Evolutionary conservation across 1,140 invertebrate species (phyloP).

Genomic region (Pseudomyrmex cubaensis): DNA sequence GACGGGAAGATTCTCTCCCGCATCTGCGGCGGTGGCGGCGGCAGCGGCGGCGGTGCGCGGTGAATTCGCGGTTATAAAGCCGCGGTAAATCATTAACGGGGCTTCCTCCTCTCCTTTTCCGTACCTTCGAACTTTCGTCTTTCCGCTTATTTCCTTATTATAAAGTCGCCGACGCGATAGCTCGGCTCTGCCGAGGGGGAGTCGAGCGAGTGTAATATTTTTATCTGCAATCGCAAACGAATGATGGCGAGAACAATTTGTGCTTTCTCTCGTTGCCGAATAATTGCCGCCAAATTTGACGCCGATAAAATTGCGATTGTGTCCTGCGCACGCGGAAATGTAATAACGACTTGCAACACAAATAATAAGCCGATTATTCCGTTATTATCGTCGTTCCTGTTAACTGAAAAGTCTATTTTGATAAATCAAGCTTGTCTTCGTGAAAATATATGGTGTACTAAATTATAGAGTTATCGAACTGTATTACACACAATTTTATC

Average conservation of each 20-base stretch:
- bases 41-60: constrained; percentile 60
- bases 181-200: constrained; percentile 28
- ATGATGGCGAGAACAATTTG: constrained; percentile 50
- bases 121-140: constrained; percentile 36
- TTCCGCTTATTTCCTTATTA: constrained; percentile 69
- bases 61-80: constrained; percentile 73
- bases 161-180: constrained; percentile 54
- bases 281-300: constrained; percentile 53
- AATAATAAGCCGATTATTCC: background rate
- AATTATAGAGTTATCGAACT: background rate
- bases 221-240: constrained; percentile 57
- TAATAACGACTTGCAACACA: background rate
- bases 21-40: constrained; percentile 58
- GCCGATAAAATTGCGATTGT: constrained; percentile 45
- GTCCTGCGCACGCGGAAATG: background rate
- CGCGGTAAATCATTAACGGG: constrained; percentile 79
- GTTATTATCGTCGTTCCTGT: background rate
- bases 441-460: background rate
- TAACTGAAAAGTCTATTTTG: background rate
- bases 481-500: too few relatives aligned
- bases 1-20: constrained; percentile 51
- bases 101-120: constrained; percentile 35
- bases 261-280: constrained; percentile 29
- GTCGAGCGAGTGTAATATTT: constrained; percentile 41
- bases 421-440: background rate